Evolutionary conservation across 64 coral and sea anemone species (phyloP), one percentile per base, ranked within the genome.

Genomic region (Trachythela sp.): DNA sequence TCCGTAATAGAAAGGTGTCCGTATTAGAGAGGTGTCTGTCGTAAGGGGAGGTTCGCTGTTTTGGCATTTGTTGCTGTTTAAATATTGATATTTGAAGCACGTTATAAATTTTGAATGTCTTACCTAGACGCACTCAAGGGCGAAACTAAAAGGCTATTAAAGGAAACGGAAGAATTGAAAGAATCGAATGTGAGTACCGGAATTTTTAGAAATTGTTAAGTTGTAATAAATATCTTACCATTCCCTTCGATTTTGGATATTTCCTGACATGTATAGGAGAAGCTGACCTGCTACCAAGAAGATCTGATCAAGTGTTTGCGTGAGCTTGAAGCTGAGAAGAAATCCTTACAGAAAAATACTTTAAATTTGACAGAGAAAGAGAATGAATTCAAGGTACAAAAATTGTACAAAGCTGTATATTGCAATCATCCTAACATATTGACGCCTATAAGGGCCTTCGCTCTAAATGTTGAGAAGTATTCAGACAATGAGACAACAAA

Each of bases 281-380:
- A 80, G 37, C 75, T 80, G 13, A 80, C 31, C 15, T 35, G 33
- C 30, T 80, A 80, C 30, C 75, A 80, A 80, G 75, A 80, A 80
- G 37, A 80, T 17, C 20, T 80, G 75, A 80, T 37, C 2, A 80
- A 80, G 15, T 37, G 37, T 20, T 80, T 80, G 30, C 75, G 37
- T 34, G 75, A 80, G 20, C 75, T 80, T 29, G 37, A 80, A 80
- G 34, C 75, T 17, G 75, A 80, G 9, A 80, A 80, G 9, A 39
- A 80, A 34, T 80, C 31, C 31, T 80, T 80, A 30, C 9, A 5
- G 15, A 39, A 80, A 36, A 80, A 37, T 5, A 80, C 75, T 15
- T 29, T 9, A 35, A 22, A 30, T 3, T 80, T 80, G 17, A 13
- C 75, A 80, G 33, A 80, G 2, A 80, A 39, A 18, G 75, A 80